Percentiles rank a stretch among this genome's conserved stretches.
These are phyloP conservation scores for Ditula angustiorana DNA, from an alignment of 2,888 invertebrate species.

Conservation along the genomic window DNA sequence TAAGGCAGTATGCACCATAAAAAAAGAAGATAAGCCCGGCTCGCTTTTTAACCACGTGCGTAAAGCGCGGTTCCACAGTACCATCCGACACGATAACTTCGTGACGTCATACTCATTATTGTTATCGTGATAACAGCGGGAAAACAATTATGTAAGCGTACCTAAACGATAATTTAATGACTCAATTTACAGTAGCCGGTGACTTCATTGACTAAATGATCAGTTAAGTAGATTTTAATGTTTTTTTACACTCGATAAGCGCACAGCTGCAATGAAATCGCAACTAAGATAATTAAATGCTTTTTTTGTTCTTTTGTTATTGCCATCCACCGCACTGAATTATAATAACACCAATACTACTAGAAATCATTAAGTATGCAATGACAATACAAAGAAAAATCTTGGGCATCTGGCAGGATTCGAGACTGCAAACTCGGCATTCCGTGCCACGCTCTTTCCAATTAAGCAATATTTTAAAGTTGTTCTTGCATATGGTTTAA, in stretches of 20 bases:
- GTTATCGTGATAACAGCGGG: not conserved
- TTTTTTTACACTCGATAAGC: not conserved
- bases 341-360: too few species aligned
- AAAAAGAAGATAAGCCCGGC: conserved; percentile 75
- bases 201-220: conserved; percentile 7
- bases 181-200: not conserved
- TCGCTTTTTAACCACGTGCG: conserved; percentile 68
- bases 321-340: too few species aligned
- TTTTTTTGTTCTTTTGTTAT: not conserved
- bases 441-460: too few species aligned
- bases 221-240: not conserved
- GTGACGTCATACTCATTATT: not conserved
- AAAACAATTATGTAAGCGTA: conserved; percentile 4
- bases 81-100: conserved; percentile 43
- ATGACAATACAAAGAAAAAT: too few species aligned
- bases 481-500: too few species aligned
- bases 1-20: conserved; percentile 70
- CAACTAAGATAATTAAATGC: not conserved
- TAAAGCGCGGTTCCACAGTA: conserved; percentile 46
- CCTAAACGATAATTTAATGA: conserved; percentile 19
- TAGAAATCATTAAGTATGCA: too few species aligned
- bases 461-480: too few species aligned
- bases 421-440: too few species aligned
- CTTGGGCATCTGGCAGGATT: too few species aligned
- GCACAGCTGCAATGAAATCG: not conserved